Conservation (phyloP, 2,797 vertebrate species). For the Coccyzus lansbergi region DNA sequence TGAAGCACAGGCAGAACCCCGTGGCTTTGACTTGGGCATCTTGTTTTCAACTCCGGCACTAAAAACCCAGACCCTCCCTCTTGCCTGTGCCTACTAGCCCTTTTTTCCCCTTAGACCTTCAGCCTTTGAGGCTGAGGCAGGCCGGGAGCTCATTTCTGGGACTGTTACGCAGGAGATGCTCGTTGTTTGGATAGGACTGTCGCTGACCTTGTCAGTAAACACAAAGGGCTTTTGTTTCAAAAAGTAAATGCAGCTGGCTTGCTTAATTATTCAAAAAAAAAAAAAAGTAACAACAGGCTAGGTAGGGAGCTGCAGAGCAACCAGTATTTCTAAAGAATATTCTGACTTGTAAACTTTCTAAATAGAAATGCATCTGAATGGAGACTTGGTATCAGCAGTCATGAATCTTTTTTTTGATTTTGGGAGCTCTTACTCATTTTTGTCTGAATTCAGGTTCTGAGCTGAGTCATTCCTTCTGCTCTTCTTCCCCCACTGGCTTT, state of each 20-base stretch:
- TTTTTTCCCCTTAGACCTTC: background rate
- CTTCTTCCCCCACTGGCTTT: constrained; percentile 43
- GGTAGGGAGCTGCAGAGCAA: background rate
- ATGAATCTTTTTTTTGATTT: background rate
- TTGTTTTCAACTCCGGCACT: background rate
- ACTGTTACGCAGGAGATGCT: background rate
- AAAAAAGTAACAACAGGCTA: background rate
- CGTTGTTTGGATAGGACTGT: background rate
- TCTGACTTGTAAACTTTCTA: background rate
- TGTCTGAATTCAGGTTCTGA: constrained; percentile 38
- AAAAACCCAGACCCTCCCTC: background rate
- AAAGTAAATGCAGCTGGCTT: constrained; percentile 9
- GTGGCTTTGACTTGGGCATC: background rate
- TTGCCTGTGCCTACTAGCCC: background rate
- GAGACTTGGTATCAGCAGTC: constrained; percentile 2
- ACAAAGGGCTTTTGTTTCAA: background rate
- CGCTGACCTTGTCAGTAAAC: background rate
- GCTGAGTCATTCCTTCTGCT: constrained; percentile 67
- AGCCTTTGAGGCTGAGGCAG: background rate
- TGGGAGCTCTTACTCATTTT: constrained; percentile 65
- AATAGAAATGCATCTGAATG: background rate
- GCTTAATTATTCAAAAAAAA: background rate
- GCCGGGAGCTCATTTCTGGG: background rate
- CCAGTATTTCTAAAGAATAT: background rate
- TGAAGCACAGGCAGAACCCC: accelerated